Base-by-base conservation (phyloP, 2,888 invertebrate genomes). In the Drosophila crucigera region DNA sequence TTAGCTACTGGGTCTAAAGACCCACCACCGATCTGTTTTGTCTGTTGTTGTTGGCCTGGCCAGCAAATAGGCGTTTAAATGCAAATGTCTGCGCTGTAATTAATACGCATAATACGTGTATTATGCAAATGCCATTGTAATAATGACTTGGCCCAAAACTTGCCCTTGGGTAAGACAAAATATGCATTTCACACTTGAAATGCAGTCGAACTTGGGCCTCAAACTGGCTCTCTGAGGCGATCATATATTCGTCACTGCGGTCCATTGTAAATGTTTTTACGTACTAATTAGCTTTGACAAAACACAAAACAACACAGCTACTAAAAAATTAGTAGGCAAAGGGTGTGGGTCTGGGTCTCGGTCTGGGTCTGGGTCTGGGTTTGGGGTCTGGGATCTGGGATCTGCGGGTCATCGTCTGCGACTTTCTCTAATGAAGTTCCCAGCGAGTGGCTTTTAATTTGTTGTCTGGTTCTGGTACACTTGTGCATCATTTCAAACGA, bases 231-330 rank as follows among this genome's bases (percentile, higher is more conserved):
- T 61, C 43, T 50, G 73, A 69, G 54, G 75, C 71, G 72, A 52
- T 80, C 86, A 75, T 87, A 84, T 82, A 90, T 90, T 88, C 82
- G 83, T 85, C 90, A 89, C 78, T 71, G 74, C 58, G 61, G 59
- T 76, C 64, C 81, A 89, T 84, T 83, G 88, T 90, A 89, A 83
- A 83, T 84, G 82, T 78, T 80, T 71, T 78, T 80, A 91, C 74
- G 77, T 89, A 92, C 91, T 92, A 92, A 92, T 92, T 92, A 91
- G 91, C 84, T 86, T 91, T 91, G 92, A 92, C 92, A 91, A 90
- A 89, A 87, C 73, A 87, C 52, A 81, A 79, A 68, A 83, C 79
- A 80, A 83, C 83, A 70, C 55, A 73, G 82, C 84, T 79, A 84
- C 82, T 82, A 88, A 90, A 80, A 89, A 91, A 80, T 90, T 91